These are phyloP conservation scores for Bos taurus DNA, from an alignment of 2,113 vertebrate genomes.

Conservation along the genomic window ARS-UCD2.0 NC_037331.1:81681001-81681500, in stretches of 20 bases:
- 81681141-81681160: not conserved
- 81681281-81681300: not conserved
- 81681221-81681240: not conserved
- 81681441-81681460: not conserved
- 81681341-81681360: not conserved
- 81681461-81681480: not conserved
- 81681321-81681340: not conserved
- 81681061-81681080: not conserved
- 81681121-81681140: not conserved
- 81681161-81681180: not conserved
- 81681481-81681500: not conserved
- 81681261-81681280: not conserved
- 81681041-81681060: not conserved
- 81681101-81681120: not conserved
- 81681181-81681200: not conserved
- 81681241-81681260: not conserved
- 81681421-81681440: not conserved
- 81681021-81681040: not conserved
- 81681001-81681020: not conserved
- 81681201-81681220: not conserved
- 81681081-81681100: not conserved
- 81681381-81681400: not conserved
- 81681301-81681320: not conserved
- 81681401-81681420: slow-evolving; percentile 4
- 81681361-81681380: not conserved